These are phyloP conservation scores for Lycaon pictus DNA, from an alignment of 2,113 vertebrate species.

Conservation along the genomic window DNA sequence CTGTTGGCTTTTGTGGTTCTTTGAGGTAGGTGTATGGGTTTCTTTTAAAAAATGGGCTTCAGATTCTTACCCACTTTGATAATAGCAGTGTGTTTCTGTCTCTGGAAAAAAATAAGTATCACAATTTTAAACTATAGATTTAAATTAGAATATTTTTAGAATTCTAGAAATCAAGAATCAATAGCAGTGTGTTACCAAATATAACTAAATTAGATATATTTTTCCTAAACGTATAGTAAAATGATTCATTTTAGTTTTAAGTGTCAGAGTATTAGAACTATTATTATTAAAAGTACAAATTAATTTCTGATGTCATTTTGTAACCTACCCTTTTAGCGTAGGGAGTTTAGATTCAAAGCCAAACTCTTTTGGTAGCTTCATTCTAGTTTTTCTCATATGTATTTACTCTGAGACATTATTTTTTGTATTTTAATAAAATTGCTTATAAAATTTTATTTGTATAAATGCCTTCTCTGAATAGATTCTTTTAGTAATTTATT, in stretches of 20 bases:
- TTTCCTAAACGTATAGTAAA: constrained; percentile 42
- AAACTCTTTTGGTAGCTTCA: background rate
- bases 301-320: constrained; percentile 36
- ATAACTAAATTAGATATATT: constrained; percentile 38
- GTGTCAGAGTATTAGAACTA: background rate
- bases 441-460: constrained; percentile 23
- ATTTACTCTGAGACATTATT: constrained; percentile 60
- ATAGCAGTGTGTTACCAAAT: background rate
- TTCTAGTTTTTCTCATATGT: constrained; percentile 51
- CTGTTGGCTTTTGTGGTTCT: background rate
- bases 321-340: background rate
- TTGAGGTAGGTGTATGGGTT: background rate
- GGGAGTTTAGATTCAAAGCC: constrained; percentile 7
- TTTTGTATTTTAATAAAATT: constrained; percentile 70
- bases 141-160: constrained; percentile 44
- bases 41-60: background rate
- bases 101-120: background rate
- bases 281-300: background rate
- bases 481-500: constrained; percentile 81
- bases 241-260: constrained; percentile 29
- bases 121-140: background rate
- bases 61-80: background rate
- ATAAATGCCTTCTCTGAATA: constrained; percentile 72
- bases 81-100: constrained; percentile 33
- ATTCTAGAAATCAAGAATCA: constrained; percentile 37